A percentile compares a stretch with the other conserved stretches of the same genome.
Evolutionary conservation across 2,113 vertebrate genomes (phyloP).

Genomic region (Ceratotherium simum): DNA sequence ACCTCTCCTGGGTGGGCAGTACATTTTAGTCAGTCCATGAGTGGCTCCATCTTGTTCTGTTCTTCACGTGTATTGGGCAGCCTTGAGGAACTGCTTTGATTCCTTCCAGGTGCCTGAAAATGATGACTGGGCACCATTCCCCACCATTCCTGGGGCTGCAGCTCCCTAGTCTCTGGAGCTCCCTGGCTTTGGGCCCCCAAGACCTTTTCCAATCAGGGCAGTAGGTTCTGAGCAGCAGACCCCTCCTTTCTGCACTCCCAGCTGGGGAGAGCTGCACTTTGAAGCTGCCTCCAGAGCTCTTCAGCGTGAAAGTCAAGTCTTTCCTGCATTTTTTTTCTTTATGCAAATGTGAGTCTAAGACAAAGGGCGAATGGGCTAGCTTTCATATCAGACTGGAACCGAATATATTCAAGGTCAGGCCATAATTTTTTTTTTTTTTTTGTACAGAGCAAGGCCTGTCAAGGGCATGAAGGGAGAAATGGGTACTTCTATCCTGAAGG

Average conservation of each 20-base stretch:
- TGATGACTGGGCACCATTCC: not conserved
- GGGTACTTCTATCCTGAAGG: not conserved
- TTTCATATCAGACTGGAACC: constrained; percentile 19
- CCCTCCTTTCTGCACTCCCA: too few relatives aligned
- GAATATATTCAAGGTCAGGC: not conserved
- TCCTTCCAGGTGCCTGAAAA: not conserved
- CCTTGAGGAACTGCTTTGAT: not conserved
- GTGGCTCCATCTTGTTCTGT: too few relatives aligned
- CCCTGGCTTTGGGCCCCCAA: not conserved
- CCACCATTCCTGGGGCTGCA: not conserved
- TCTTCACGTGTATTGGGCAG: not conserved
- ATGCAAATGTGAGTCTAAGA: not conserved
- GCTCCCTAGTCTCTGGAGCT: not conserved
- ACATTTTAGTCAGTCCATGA: not conserved
- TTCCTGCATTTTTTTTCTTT: not conserved
- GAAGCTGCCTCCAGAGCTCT: not conserved
- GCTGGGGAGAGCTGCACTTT: not conserved
- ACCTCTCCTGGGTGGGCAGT: not conserved
- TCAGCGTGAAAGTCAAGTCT: not conserved
- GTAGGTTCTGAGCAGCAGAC: not conserved
- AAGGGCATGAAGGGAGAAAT: not conserved
- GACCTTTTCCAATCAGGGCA: not conserved
- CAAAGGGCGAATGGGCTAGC: not conserved
- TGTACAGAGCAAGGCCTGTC: not conserved
- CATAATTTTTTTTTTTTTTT: not conserved